These are phyloP conservation scores for Origma solitaria DNA, from an alignment of 2,113 vertebrate genomes.

Conservation along the genomic window DNA sequence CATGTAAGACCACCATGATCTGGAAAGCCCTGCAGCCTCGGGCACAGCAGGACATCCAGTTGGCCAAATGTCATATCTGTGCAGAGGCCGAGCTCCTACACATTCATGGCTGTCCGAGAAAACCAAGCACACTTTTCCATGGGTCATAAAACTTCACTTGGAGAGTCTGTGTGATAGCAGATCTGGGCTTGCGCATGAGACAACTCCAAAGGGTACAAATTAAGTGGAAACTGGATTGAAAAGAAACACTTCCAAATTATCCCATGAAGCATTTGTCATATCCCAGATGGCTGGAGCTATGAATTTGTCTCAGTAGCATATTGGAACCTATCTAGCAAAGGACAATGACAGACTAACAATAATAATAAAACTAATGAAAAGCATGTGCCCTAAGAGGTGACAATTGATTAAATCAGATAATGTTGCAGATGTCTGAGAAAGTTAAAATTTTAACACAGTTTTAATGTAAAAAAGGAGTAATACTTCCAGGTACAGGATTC, in stretches of 20 bases:
- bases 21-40: neutral
- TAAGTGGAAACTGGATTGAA: neutral
- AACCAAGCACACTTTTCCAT: neutral
- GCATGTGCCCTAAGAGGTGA: neutral
- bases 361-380: neutral
- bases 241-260: neutral
- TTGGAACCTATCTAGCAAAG: neutral
- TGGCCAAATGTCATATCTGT: neutral
- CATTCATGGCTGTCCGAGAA: neutral
- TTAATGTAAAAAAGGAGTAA: neutral
- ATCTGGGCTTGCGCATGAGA: neutral
- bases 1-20: neutral
- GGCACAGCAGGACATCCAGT: neutral
- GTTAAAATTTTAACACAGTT: neutral
- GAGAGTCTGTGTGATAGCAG: neutral
- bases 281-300: neutral
- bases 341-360: neutral
- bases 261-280: neutral
- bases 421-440: neutral
- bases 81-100: neutral
- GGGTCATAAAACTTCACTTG: neutral
- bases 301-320: neutral
- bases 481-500: neutral
- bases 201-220: neutral
- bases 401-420: neutral